Evolutionary conservation across 2,113 vertebrate species (phyloP), one percentile per base, ranked within the genome.

Genomic region (Malurus melanocephalus): DNA sequence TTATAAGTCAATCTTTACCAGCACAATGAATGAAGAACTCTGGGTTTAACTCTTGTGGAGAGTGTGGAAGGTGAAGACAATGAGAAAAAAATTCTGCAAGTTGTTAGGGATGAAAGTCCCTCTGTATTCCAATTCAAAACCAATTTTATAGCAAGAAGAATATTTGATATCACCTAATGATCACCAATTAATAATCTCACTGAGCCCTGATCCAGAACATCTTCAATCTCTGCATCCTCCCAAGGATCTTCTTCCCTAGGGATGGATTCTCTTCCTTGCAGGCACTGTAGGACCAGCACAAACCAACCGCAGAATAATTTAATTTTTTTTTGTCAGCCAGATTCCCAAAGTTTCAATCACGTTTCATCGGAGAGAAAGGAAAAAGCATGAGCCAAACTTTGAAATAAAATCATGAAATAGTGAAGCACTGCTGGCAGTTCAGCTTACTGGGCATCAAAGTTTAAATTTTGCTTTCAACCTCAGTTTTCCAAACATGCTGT

Each of bases 401-500:
- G 88, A 94, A 93, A 92, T 60, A 49, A 93, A 80, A 80, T 72
- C 75, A 74, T 77, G 76, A 89, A 85, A 75, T 12, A 85, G 66
- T 80, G 87, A 94, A 96, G 79, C 19, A 6, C 59, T 75, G 59
- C 40, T 81, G 84, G 68, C 85, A 91, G 93, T 84, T 93, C 46
- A 94, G 75, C 88, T 94, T 92, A 91, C 48, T 62, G 77, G n/a
- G 87, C 89, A 94, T 94, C 68, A 96, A 95, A 96, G 89, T 94
- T 96, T 95, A 94, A 95, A 80, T 38, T 90, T 67, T 79, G 91
- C 88, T 95, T 95, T 96, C 94, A 94, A 49, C 79, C 61, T 92
- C 7, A 7, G 78, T 89, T 95, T 88, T 89, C 91, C 86, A 91
- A 94, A 95, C 93, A 92, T 0, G 16, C 68, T 84, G 78, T 51